Percentiles rank a stretch among this genome's conserved stretches.
Conservation (phyloP, 2,797 vertebrate genomes). For the Denticeps clupeoides region DNA sequence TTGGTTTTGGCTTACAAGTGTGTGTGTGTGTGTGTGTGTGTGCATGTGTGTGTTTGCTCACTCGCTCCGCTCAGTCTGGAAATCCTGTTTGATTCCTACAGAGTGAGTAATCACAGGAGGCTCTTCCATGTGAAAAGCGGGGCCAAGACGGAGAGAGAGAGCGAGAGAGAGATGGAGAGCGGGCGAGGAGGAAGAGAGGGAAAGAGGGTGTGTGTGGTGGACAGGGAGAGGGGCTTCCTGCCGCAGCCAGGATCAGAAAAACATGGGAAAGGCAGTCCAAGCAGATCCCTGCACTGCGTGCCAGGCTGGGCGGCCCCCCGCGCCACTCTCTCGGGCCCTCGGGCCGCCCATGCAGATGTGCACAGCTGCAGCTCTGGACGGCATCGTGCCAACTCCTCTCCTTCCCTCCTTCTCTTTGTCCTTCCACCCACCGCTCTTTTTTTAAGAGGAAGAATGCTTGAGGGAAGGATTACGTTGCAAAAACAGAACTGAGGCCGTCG, state of each 20-base stretch:
- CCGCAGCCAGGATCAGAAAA: background rate
- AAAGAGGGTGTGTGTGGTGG: background rate
- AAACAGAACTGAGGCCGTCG: background rate
- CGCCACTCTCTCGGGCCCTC: background rate
- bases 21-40: background rate
- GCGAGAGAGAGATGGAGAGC: background rate
- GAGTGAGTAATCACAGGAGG: background rate
- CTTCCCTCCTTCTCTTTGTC: background rate
- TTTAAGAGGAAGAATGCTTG: background rate
- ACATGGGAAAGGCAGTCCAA: background rate
- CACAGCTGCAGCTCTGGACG: background rate
- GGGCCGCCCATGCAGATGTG: background rate
- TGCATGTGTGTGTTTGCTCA: constrained; percentile 1
- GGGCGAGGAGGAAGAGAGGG: background rate
- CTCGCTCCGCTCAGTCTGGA: constrained; percentile 1
- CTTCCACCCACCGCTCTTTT: background rate
- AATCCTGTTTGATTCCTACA: constrained; percentile 4
- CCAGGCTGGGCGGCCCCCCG: background rate
- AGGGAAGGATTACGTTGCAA: background rate
- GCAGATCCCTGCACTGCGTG: background rate
- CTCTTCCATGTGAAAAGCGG: constrained; percentile 2
- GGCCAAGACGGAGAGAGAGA: background rate
- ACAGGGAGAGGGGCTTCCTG: background rate
- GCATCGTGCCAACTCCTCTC: background rate
- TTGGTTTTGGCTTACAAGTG: constrained; percentile 1